These are phyloP conservation scores for Nematolebias whitei DNA, from an alignment of 2,113 vertebrate species.

Conservation along the genomic window DNA sequence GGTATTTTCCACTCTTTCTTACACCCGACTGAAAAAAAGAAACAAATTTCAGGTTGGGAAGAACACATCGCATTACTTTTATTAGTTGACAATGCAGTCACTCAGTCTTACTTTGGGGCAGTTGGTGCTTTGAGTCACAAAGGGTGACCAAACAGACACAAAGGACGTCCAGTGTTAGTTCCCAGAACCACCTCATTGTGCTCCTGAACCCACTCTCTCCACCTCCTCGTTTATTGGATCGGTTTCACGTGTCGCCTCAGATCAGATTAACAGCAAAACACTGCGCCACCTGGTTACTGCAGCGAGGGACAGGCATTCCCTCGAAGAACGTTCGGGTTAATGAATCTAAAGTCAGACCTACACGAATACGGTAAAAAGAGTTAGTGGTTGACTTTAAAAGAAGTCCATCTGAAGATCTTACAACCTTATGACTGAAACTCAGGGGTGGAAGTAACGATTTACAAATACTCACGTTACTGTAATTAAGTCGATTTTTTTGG, in stretches of 20 bases:
- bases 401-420: too few species aligned
- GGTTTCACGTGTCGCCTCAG: slow-evolving; percentile 5
- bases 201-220: not conserved
- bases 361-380: too few species aligned
- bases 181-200: not conserved
- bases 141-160: not conserved
- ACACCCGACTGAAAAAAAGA: not conserved
- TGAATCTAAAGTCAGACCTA: too few species aligned
- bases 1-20: slow-evolving; percentile 1
- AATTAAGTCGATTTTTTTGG: too few species aligned
- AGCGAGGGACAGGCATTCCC: too few species aligned
- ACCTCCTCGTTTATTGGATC: not conserved
- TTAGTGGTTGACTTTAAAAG: too few species aligned
- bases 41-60: not conserved
- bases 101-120: not conserved
- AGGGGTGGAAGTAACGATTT: too few species aligned
- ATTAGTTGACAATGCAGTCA: too few species aligned
- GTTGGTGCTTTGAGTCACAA: not conserved
- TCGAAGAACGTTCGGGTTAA: too few species aligned
- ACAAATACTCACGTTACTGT: too few species aligned
- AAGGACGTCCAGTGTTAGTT: not conserved
- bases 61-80: not conserved
- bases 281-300: slow-evolving; percentile 3
- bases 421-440: too few species aligned
- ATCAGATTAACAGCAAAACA: not conserved